phyloP scores from a whole-genome alignment of 2,797 vertebrate genomes.

The Helarctos malayanus region DNA sequence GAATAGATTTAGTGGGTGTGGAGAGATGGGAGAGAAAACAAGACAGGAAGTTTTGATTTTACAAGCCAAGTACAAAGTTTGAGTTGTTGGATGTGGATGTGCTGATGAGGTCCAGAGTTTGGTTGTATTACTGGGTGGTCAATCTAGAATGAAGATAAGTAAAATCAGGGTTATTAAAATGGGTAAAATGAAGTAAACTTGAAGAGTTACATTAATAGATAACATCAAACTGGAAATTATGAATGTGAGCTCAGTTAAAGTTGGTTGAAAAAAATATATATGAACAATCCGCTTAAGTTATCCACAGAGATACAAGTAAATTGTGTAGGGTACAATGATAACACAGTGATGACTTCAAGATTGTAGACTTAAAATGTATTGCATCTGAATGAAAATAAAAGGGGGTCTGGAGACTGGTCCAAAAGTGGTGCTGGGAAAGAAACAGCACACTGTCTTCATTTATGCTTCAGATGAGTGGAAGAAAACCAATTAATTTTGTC shows the following conservation, averaged over 20 bases:
- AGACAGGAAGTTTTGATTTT: constrained; percentile 72
- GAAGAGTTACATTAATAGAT: not conserved
- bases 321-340: not conserved
- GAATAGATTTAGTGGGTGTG: constrained; percentile 57
- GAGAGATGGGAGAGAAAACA: constrained; percentile 71
- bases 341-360: not conserved
- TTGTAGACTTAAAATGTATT: not conserved
- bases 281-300: not conserved
- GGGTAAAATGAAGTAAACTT: constrained; percentile 47
- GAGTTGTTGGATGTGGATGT: constrained; percentile 20
- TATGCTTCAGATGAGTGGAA: not conserved
- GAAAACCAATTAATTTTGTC: not conserved
- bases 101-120: constrained; percentile 24
- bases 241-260: not conserved
- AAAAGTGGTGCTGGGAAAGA: not conserved
- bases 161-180: not conserved
- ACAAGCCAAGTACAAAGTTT: constrained; percentile 52
- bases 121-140: constrained; percentile 69
- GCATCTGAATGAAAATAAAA: not conserved
- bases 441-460: not conserved
- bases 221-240: constrained; percentile 30
- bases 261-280: not conserved
- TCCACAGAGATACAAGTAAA: not conserved
- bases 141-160: constrained; percentile 36
- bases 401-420: not conserved